Evolutionary conservation across 2,888 invertebrate genomes (phyloP), one percentile per base, ranked within the genome.

Genomic region (Nemotelus pantherinus): DNA sequence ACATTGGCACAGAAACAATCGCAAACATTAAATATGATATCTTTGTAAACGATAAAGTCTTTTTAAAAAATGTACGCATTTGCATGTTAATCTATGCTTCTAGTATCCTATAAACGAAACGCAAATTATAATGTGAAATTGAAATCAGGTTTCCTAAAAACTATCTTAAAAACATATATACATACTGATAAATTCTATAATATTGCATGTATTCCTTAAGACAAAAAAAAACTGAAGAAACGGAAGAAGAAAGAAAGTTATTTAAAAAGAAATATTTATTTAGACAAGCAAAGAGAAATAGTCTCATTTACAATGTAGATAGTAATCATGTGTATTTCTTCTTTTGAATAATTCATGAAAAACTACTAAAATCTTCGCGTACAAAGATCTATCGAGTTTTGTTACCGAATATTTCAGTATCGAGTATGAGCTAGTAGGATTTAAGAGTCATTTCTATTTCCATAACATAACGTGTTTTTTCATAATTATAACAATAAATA

Each of bases 121-220:
- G 25, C 25, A 25, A 25, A 25, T 25, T 25, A 25, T 67, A 45
- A 47, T 47, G 39, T 53, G 41, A 68, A 68, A 68, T 50, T 25
- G 41, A 50, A 68, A 68, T 68, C 68, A 68, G 68, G 68, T 68
- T 68, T 68, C 68, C 68, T 68, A 68, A 53, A 50, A 53, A 68
- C 10, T 63, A 41, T 63, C 63, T 41, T 63, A 43, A 63, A 63
- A 9, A 63, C 10, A 10, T 43, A 63, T 10, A 63, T 58, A 7
- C 25, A 7, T 10, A 58, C n/a, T 10, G 53, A 68, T 10, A 53
- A 53, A 39, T 10, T 68, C 68, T 50, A 53, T 25, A 25, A 25
- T 68, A 53, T 50, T 68, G 68, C 68, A 68, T 68, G 53, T 63
- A 63, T 41, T 43, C 10, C 10, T 25, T 41, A 63, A 43, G 63